These are phyloP conservation scores for Urophycis tenuis DNA, from an alignment of 2,797 vertebrate species.

Conservation along the genomic window DNA sequence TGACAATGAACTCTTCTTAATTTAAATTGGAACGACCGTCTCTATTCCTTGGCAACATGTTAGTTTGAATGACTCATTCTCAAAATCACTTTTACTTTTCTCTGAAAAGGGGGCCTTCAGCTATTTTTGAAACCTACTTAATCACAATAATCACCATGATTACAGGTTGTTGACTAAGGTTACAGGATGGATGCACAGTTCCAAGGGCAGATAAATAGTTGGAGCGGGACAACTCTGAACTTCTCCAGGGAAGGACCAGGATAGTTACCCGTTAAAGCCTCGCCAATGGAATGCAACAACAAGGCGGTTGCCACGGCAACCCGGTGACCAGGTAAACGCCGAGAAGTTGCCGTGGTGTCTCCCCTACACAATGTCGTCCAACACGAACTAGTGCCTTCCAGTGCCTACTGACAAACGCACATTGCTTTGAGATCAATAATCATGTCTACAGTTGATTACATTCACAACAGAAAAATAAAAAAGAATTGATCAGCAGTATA, in stretches of 20 bases:
- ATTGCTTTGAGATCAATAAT: constrained; percentile 59
- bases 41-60: background rate
- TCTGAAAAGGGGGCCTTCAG: background rate
- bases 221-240: background rate
- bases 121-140: background rate
- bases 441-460: constrained; percentile 47
- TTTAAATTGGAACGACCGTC: background rate
- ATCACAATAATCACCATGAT: background rate
- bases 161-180: background rate
- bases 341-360: too few species aligned
- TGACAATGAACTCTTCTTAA: background rate
- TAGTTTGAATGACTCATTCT: background rate
- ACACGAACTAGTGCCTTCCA: constrained; percentile 28
- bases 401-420: constrained; percentile 54
- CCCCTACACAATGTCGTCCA: constrained; percentile 4
- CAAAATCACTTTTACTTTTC: background rate
- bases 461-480: constrained; percentile 54
- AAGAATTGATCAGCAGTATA: constrained; percentile 49
- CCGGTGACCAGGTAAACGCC: background rate
- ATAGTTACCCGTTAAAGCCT: background rate
- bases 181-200: background rate
- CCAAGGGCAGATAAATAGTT: background rate
- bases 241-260: background rate
- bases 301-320: background rate
- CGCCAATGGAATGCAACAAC: background rate